Evolutionary conservation across 2,113 vertebrate species (phyloP), one percentile per base, ranked within the genome.

Genomic region (Pitta sordida): DNA sequence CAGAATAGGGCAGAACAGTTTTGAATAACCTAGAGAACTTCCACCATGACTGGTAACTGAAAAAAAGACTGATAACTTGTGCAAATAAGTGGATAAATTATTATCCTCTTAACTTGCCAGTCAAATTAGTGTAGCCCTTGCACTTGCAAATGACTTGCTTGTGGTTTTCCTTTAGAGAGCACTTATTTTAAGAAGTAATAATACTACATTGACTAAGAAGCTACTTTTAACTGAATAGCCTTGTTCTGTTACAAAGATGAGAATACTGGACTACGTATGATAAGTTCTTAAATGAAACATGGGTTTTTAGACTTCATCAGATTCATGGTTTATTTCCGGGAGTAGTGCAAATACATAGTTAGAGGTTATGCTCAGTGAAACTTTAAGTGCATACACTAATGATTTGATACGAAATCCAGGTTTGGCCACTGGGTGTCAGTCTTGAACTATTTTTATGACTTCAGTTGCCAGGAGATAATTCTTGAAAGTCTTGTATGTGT

Each of bases 371-470:
- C 51, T 75, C 29, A n/a, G 17, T 65, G 46, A 30, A 74, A 56
- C 10, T 32, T 10, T 51, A 23, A 20, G 6, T 74, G 36, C 9
- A 2, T 37, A 3, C 43, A 6, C 7, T 17, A 75, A 37, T 22
- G 46, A 44, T 44, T 92, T 88, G 76, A 32, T 62, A 26, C 21
- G 12, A 46, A 64, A 56, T 91, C 44, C 2, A 32, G 30, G 19
- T 70, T 20, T 94, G 76, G 73, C 98, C 98, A 96, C 97, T 96
- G 56, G 97, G 92, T 97, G 98, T 96, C 98, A 97, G 95, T 96
- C 88, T 96, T 90, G 74, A 68, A 84, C 91, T 80, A 48, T 73
- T 62, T 70, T 76, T 88, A 24, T 29, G 9, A 36, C 22, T 62
- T 26, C 6, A 3, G 11, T 36, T 79, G 18, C 49, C 46, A 24